phyloP scores from a whole-genome alignment of 2,113 vertebrate genomes.

The Hippocampus mohnikei region DNA sequence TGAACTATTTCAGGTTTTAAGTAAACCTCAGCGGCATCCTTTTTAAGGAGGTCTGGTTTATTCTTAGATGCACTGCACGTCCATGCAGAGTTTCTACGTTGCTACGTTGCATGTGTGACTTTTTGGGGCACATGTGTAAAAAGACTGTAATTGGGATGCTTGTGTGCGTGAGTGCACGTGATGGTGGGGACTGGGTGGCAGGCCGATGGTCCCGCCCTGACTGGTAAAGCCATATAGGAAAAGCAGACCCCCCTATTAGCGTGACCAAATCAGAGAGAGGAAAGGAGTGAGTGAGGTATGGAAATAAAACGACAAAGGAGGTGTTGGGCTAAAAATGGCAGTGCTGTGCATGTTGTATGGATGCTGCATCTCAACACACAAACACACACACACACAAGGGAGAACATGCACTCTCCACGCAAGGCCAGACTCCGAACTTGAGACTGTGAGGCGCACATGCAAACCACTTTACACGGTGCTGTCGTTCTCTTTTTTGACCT shows the following conservation, averaged over 20 bases:
- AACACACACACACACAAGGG: constrained; percentile 22
- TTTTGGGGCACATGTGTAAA: constrained; percentile 20
- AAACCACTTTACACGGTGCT: not conserved
- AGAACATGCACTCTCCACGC: no score
- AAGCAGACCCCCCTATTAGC: constrained; percentile 62
- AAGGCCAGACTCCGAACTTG: not conserved
- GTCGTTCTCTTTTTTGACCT: constrained; percentile 40
- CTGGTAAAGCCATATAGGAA: constrained; percentile 69
- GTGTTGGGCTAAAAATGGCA: constrained; percentile 19
- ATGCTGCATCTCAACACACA: constrained; percentile 17
- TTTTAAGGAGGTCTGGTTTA: constrained; percentile 48
- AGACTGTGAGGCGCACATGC: not conserved
- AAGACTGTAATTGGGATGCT: constrained; percentile 51
- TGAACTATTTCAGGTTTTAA: constrained; percentile 61
- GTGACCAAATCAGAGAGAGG: constrained; percentile 63
- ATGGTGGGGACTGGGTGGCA: constrained; percentile 60
- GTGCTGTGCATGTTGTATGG: constrained; percentile 6
- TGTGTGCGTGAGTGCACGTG: constrained; percentile 31
- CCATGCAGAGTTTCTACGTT: constrained; percentile 29
- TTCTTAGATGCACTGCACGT: constrained; percentile 53
- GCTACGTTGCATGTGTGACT: constrained; percentile 9
- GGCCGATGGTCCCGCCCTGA: constrained; percentile 62
- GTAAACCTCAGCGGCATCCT: constrained; percentile 58
- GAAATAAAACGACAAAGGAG: not conserved
- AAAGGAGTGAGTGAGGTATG: constrained; percentile 15